Evolutionary conservation across 2,888 invertebrate genomes (phyloP).

Genomic region (Andrena bicolor): DNA sequence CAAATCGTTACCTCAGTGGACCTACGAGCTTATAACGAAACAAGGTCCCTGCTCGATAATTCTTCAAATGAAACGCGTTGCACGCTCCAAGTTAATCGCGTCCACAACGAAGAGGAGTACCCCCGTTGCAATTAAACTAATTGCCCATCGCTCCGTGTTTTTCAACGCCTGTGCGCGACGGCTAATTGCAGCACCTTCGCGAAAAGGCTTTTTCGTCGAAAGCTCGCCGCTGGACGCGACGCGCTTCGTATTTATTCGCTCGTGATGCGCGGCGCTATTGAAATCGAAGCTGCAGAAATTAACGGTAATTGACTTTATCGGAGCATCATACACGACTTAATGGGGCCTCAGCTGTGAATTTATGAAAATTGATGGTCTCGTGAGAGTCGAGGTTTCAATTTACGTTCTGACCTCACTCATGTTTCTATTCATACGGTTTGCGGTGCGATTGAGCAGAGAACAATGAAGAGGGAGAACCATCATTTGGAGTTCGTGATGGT

Average conservation of each 20-base stretch:
- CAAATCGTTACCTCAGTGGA: neutral
- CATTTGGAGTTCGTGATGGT: too few species aligned
- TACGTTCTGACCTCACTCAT: too few species aligned
- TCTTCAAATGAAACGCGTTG: conserved; percentile 20
- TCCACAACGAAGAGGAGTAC: neutral
- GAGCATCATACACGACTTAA: neutral
- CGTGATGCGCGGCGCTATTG: neutral
- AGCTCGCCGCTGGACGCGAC: neutral
- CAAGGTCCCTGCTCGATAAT: conserved; percentile 13
- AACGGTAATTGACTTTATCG: neutral
- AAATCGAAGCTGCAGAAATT: neutral
- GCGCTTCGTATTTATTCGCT: neutral
- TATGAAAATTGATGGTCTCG: conserved; percentile 3
- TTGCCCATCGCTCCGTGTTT: neutral
- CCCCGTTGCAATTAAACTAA: conserved; percentile 25
- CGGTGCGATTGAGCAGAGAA: too few species aligned
- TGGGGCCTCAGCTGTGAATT: neutral
- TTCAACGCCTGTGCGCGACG: conserved; percentile 12
- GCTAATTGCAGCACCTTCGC: neutral
- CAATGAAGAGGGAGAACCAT: too few species aligned
- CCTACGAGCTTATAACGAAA: neutral
- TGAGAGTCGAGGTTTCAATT: neutral
- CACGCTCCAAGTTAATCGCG: neutral
- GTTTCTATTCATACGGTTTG: too few species aligned
- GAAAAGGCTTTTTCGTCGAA: neutral